Evolutionary conservation across 2,113 vertebrate genomes (phyloP), one percentile per base, ranked within the genome.

Genomic region (Chaetops frenatus): DNA sequence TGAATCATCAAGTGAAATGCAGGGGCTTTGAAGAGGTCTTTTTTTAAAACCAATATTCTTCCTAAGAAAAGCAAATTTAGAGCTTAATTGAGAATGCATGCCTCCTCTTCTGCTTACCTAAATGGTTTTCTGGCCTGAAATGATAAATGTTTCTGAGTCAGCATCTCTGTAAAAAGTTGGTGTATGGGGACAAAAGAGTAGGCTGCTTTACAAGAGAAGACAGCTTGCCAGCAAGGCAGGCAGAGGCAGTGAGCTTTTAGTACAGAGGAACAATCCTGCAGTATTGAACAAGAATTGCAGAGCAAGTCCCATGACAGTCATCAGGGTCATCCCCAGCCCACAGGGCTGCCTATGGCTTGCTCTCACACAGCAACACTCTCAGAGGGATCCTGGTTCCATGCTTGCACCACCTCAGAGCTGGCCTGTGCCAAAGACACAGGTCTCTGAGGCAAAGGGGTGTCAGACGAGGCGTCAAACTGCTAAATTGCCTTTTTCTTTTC

Each of bases 361-460:
- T 81, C 14, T 67, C 47, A 38, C 33, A 24, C 11, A 58, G 25
- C 5, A n/a, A 2, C 3, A 8, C 9, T 31, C 33, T 31, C 4
- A 7, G 3, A 15, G 0, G 1, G 8, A 45, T 17, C 31, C 4
- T 0, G 10, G 7, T 57, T 22, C 47, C 5, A 3, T 0, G 0
- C 15, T 44, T 1, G 1, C 2, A 2, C 8, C 13, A 2, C 16
- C 14, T 31, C 35, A n/a, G 29, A 88, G 24, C 18, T 48, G 19
- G 19, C 9, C 6, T 65, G 15, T 6, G 25, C 27, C 64, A 71
- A 70, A 76, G 25, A 24, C 21, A 53, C 16, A 36, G 14, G 27
- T 24, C 13, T 14, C 21, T 4, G 1, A 8, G 14, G 15, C 7
- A 79, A 42, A n/a, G 0, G 0, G 14, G 3, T 40, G 15, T 18